Base-by-base conservation (phyloP, 1,140 invertebrate genomes). In the Bacillus rossius region DNA sequence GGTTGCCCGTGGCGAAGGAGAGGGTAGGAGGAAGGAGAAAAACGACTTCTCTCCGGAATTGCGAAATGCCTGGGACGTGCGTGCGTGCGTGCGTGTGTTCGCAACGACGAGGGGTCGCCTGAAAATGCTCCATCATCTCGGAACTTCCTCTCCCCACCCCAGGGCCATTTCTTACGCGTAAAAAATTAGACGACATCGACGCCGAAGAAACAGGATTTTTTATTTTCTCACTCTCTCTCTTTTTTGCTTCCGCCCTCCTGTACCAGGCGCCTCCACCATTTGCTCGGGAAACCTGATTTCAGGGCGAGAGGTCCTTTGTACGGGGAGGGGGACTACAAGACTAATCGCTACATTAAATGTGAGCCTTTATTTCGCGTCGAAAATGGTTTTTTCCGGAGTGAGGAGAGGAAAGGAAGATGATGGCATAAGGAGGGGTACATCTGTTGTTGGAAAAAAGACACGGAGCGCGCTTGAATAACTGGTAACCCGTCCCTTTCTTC, bases 331-430 rank as follows among this genome's bases (percentile, higher is more conserved):
- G 20, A 17, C 25, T 42, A 42, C 48, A 50, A 50, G 48, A 50
- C 52, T 54, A 54, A 54, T 54, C 37, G 52, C 2, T 43, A 42
- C 0, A 54, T 1, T 54, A 54, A 54, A 54, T 40, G 22, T 42
- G n/a, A 1, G 5, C n/a, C 48, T 50, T 8, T n/a, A 34, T 34
- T 34, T 34, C 29, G 29, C 29, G 29, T 34, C 29, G 29, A 34
- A 34, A 34, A 34, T 34, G 29, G 29, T 34, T 34, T 34, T n/a
- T 34, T 34, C 29, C 29, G 29, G 29, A 34, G 29, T 34, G 29
- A 34, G 29, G 29, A 10, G 29, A 34, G 29, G 29, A 34, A 34
- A 34, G 29, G 29, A 34, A 34, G 29, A 34, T 34, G 29, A 34
- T 34, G 29, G 29, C 29, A 34, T 34, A 34, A 34, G 29, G 29